Conservation (phyloP, 2,113 vertebrate genomes). For the Ctenodactylus gundi region DNA sequence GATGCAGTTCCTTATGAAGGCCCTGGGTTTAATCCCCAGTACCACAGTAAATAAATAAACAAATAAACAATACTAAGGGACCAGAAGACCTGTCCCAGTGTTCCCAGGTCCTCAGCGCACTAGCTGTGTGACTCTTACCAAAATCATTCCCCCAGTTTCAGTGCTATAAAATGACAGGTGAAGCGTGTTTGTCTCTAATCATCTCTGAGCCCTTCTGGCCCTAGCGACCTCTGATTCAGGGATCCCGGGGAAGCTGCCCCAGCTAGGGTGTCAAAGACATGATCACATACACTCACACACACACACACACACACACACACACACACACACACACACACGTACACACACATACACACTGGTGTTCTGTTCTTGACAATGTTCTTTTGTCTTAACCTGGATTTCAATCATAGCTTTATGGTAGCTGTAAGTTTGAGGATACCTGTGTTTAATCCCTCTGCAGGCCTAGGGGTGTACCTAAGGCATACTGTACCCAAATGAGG, state of each 20-base stretch:
- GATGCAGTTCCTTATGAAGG: no score
- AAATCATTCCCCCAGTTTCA: not conserved
- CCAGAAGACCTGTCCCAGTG: not conserved
- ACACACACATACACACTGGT: not conserved
- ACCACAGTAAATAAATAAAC: no score
- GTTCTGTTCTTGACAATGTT: not conserved
- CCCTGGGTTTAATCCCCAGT: no score
- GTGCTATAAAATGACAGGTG: not conserved
- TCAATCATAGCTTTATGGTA: conserved; percentile 30
- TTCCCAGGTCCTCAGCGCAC: not conserved
- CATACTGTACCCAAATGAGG: not conserved
- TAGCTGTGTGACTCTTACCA: not conserved
- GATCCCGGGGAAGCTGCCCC: not conserved
- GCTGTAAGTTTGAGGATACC: conserved; percentile 20
- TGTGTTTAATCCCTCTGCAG: conserved; percentile 39
- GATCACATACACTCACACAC: conserved; percentile 10
- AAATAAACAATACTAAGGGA: not conserved
- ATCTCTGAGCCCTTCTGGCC: not conserved
- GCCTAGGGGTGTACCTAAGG: not conserved
- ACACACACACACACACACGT: not conserved
- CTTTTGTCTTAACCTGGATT: conserved; percentile 46
- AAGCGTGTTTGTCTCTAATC: not conserved
- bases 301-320: not conserved
- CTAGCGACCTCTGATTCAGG: conserved; percentile 25
- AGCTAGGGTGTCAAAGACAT: not conserved